Evolutionary conservation across 2,888 invertebrate genomes (phyloP).

Genomic region (Electrophaes corylata): DNA sequence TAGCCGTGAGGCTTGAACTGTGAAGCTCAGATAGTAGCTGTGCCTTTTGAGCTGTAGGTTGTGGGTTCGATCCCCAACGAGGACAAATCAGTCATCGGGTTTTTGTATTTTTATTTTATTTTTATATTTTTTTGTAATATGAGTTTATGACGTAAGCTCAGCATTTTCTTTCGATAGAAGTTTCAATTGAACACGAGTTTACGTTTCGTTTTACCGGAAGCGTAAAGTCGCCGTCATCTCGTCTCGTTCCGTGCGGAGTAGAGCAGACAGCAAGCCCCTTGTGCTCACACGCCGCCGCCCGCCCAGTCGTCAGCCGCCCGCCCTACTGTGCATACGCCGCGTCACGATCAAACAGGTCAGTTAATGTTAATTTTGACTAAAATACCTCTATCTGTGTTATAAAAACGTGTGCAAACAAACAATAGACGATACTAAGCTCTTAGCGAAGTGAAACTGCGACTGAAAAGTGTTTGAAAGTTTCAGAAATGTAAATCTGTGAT

Average conservation of each 20-base stretch:
- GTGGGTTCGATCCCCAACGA: too few species aligned
- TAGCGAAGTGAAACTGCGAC: background rate
- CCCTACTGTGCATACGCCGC: conserved; percentile 67
- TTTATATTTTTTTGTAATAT: too few species aligned
- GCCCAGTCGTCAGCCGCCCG: conserved; percentile 81
- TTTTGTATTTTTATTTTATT: too few species aligned
- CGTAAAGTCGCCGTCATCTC: conserved; percentile 18
- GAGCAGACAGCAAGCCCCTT: background rate
- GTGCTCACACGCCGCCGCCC: conserved; percentile 69
- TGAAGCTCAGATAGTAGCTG: too few species aligned
- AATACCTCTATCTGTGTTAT: conserved; percentile 25
- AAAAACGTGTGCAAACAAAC: conserved; percentile 18
- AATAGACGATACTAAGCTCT: background rate
- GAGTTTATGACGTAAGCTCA: too few species aligned
- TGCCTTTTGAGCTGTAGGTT: too few species aligned
- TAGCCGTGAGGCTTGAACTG: too few species aligned
- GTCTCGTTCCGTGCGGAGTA: conserved; percentile 37
- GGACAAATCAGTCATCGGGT: too few species aligned
- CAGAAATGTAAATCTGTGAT: conserved; percentile 1
- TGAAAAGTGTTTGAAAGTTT: background rate
- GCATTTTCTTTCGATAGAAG: too few species aligned
- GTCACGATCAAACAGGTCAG: conserved; percentile 58
- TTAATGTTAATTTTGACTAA: conserved; percentile 38
- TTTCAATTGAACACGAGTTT: background rate
- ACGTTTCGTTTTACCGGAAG: background rate